Base-by-base conservation (phyloP, 2,888 invertebrate genomes). In the Brachyptera putata region DNA sequence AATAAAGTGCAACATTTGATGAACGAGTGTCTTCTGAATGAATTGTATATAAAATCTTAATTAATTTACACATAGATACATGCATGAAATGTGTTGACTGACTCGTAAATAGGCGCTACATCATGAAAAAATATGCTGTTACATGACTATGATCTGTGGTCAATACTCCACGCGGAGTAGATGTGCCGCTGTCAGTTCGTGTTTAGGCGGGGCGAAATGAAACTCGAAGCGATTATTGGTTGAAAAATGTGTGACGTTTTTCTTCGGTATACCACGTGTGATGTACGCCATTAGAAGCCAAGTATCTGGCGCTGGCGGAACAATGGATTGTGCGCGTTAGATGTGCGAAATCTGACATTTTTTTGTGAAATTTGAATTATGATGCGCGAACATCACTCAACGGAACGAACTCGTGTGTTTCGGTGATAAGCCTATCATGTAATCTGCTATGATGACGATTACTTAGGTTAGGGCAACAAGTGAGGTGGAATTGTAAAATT, bases 131-230 rank as follows among this genome's bases (percentile, higher is more conserved):
- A n/a, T n/a, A 24, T 5, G 46, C 46, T 46, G 21, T 21, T 30
- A 11, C 30, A 30, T 30, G 30, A 21, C 58, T 58, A 61, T 60
- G 55, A 53, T 61, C 61, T 64, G 57, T 61, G 60, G 61, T 63
- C 61, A 63, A 48, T 57, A 62, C 64, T 70, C 73, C 70, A 74
- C 74, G 74, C 74, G 71, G 74, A 74, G 69, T 72, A 62, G 71
- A 74, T 64, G 64, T 59, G 66, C 56, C 60, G 57, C 63, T 70
- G 71, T 70, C 70, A 62, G 36, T 48, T 36, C 41, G 18, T 48
- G 34, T 58, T 11, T 26, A 63, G 72, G 72, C 66, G 71, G 69
- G 65, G 67, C 63, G 26, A 64, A 60, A 58, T 41, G 21, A 9
- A 56, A 37, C 55, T 50, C 43, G 9, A 16, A 22, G 26, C 48